Percentiles rank a stretch among this genome's conserved stretches.
Evolutionary conservation across 2,113 vertebrate genomes (phyloP).

Genomic region (Sphyrna mokarran): DNA sequence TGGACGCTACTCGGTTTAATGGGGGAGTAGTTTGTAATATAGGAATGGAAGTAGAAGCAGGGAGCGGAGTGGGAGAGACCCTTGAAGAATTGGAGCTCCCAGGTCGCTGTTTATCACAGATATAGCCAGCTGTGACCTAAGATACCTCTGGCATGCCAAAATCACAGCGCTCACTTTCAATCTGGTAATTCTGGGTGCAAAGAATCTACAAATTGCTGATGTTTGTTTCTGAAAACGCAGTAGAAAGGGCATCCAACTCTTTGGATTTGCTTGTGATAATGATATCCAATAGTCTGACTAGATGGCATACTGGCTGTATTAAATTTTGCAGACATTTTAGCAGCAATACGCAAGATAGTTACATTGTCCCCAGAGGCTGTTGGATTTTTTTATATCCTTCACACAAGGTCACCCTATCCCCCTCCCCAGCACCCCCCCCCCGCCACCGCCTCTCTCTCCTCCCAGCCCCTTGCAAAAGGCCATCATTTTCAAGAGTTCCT

Average conservation of each 20-base stretch:
- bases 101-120: background rate
- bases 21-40: background rate
- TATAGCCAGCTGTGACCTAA: background rate
- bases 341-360: conserved; percentile 86
- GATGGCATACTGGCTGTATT: conserved; percentile 75
- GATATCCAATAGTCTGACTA: conserved; percentile 73
- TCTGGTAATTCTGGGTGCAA: background rate
- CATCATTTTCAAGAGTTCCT: conserved; percentile 41
- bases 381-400: conserved; percentile 92
- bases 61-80: background rate
- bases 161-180: background rate
- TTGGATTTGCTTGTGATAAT: background rate
- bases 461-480: conserved; percentile 31
- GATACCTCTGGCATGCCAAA: background rate
- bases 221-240: no score
- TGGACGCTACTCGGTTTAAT: background rate
- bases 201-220: background rate
- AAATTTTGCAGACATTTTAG: conserved; percentile 93
- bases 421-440: background rate
- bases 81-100: background rate
- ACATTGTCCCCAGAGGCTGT: conserved; percentile 75
- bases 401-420: conserved; percentile 79
- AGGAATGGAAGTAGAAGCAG: background rate
- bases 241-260: background rate
- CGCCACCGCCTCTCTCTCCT: no score